Base-by-base conservation (phyloP, 2,888 invertebrate species). In the Hemistola chrysoprasaria region DNA sequence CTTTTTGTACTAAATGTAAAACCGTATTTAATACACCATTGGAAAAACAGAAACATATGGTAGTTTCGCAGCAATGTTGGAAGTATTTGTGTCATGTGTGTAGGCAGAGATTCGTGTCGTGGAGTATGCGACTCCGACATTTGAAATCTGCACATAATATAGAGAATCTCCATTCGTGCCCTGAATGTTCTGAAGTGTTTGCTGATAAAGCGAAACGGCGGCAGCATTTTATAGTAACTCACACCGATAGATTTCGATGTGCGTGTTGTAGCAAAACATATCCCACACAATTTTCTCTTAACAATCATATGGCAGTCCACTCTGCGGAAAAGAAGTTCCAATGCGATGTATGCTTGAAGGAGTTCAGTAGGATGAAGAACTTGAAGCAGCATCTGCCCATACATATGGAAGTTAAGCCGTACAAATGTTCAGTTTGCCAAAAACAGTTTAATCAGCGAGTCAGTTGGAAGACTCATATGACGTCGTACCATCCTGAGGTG, bases 171-270 rank as follows among this genome's bases (percentile, higher is more conserved):
- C 56, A 62, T 31, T 34, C 40, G 1, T 71, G 71, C 22, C 50
- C 62, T 1, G 64, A 70, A 31, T 71, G 71, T 24, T 41, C 54
- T 1, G 55, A 58, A 3, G 51, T 60, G 6, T 68, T 69, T 20
- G 41, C 40, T 1, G 48, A 46, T n/a, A 52, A 54, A 11, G 42
- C 36, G 6, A 47, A 45, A 29, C 62, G 53, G 16, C 44, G 52
- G 5, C 40, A 40, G 1, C 67, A 67, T 36, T 64, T 62, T 23
- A 56, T 53, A 16, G 38, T 54, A 4, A 22, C 38, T 4, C 67
- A 67, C 29, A 55, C 56, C 1, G 44, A 58, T 4, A 50, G 50
- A 25, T 44, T 44, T 23, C 29, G 43, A 10, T 53, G 55, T 22
- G 11, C 41, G 1, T 39, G 44, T 26, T 57, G 56, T 9, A 47